A percentile compares a stretch with the other conserved stretches of the same genome.
phyloP scores from a whole-genome alignment of 1,140 invertebrate genomes.

The Lepidostoma basale region DNA sequence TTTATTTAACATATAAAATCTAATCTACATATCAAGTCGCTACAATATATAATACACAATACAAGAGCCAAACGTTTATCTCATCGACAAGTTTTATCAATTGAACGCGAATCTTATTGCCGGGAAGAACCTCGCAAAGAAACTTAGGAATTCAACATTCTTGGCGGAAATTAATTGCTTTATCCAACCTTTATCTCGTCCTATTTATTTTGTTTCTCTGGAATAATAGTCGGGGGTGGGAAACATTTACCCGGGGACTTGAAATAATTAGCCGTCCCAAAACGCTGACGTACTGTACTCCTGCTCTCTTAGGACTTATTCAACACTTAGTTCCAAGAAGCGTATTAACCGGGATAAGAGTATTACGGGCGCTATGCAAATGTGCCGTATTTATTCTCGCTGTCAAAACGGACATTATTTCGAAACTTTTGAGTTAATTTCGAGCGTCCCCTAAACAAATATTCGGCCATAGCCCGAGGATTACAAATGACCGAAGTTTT shows the following conservation, averaged over 20 bases:
- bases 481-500: not conserved
- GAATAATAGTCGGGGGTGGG: no score
- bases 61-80: no score
- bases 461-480: not conserved
- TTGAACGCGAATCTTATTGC: no score
- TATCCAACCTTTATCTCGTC: no score
- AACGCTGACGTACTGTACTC: slow-evolving; percentile 18
- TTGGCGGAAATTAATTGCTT: no score
- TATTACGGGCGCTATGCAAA: slow-evolving; percentile 9
- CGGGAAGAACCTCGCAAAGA: no score
- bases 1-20: no score
- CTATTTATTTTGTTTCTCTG: no score
- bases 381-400: slow-evolving; percentile 9
- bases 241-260: not conserved
- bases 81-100: no score
- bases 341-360: not conserved
- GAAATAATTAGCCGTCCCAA: slow-evolving; percentile 21
- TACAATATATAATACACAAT: no score
- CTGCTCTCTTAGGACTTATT: slow-evolving; percentile 6
- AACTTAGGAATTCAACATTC: no score
- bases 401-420: slow-evolving; percentile 14
- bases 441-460: slow-evolving; percentile 17
- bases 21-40: no score
- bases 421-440: slow-evolving; percentile 16
- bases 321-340: slow-evolving; percentile 16